Evolutionary conservation across 2,113 vertebrate species (phyloP).

Genomic region (Rhabdomys dilectus): DNA sequence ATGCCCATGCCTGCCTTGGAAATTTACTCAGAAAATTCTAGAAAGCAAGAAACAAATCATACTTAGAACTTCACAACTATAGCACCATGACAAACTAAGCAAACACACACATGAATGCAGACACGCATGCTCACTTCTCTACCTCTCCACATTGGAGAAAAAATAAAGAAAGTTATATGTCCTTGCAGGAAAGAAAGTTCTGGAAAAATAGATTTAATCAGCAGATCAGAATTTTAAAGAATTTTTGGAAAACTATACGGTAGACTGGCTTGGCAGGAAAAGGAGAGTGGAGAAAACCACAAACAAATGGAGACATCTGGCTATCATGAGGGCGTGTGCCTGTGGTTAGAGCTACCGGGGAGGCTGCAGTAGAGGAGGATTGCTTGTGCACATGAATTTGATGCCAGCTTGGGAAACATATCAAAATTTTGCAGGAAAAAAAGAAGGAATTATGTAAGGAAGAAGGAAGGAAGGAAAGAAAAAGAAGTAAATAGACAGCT

Average conservation of each 20-base stretch:
- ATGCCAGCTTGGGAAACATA: background rate
- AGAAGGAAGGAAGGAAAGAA: background rate
- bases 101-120: background rate
- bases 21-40: constrained; percentile 14
- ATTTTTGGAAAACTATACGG: constrained; percentile 59
- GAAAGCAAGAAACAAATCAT: background rate
- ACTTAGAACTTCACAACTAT: background rate
- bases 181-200: background rate
- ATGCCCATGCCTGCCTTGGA: background rate
- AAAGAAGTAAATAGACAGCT: constrained; percentile 59
- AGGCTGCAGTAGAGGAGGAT: background rate
- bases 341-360: background rate
- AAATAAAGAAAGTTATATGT: constrained; percentile 23
- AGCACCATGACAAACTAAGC: background rate
- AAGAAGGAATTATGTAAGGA: background rate
- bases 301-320: constrained; percentile 73
- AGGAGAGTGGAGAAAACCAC: constrained; percentile 59
- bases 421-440: background rate
- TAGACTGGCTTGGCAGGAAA: constrained; percentile 16
- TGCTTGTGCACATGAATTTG: background rate
- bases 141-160: background rate
- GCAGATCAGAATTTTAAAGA: constrained; percentile 58
- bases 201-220: constrained; percentile 35
- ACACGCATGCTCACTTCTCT: background rate
- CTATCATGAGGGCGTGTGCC: background rate